A percentile compares a stretch with the other conserved stretches of the same genome.
Conservation (phyloP, 2,888 invertebrate genomes). For the Zootermopsis nevadensis region DNA sequence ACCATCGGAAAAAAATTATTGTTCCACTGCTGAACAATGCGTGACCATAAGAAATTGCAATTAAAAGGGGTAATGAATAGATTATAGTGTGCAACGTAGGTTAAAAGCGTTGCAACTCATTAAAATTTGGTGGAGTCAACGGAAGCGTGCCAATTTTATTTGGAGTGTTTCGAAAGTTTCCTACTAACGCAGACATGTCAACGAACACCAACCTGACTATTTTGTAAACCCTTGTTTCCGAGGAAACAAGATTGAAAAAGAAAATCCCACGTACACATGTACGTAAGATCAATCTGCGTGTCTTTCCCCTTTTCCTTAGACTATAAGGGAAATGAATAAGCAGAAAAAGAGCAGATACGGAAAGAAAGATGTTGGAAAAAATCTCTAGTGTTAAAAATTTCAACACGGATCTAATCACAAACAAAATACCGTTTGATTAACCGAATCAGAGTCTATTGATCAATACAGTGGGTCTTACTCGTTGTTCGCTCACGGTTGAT, state of each 20-base stretch:
- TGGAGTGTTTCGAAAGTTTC: too few species aligned
- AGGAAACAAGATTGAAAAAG: not conserved
- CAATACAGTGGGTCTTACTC: not conserved
- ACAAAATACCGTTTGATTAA: constrained; percentile 44
- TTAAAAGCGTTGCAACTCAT: too few species aligned
- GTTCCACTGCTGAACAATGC: too few species aligned
- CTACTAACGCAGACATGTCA: too few species aligned
- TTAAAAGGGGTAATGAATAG: too few species aligned
- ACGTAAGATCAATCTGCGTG: not conserved
- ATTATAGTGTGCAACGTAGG: too few species aligned
- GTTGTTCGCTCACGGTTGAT: constrained; percentile 21
- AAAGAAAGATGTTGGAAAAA: constrained; percentile 28
- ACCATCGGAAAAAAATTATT: too few species aligned
- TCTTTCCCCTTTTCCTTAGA: not conserved
- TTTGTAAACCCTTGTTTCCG: not conserved
- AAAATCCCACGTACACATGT: not conserved
- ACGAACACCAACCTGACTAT: too few species aligned
- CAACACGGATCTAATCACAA: constrained; percentile 43
- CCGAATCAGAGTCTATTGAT: constrained; percentile 35
- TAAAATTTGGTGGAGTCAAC: too few species aligned
- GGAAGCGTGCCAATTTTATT: too few species aligned
- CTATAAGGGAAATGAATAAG: not conserved
- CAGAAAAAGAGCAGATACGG: not conserved
- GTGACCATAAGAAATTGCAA: too few species aligned
- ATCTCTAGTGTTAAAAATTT: constrained; percentile 39